phyloP scores from a whole-genome alignment of 2,797 vertebrate species.

The Hemibagrus guttatus region DNA sequence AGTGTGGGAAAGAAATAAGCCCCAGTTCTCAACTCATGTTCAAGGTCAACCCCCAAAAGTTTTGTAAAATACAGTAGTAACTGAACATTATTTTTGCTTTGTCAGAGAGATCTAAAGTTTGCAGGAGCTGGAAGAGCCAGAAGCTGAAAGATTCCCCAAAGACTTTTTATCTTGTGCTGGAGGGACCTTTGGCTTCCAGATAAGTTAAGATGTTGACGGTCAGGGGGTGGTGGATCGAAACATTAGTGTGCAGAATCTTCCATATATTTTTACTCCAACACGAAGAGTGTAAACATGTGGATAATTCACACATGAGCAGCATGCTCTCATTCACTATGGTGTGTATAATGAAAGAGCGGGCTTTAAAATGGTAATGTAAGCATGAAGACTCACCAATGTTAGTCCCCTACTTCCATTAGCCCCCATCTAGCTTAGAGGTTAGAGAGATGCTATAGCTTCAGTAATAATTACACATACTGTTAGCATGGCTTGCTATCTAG shows the following conservation, averaged over 20 bases:
- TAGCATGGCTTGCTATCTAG: conserved; percentile 57
- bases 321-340: conserved; percentile 24
- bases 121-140: background rate
- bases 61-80: background rate
- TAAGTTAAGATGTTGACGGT: background rate
- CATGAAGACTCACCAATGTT: conserved; percentile 61
- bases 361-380: conserved; percentile 71
- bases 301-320: background rate
- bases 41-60: background rate
- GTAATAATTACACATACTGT: conserved; percentile 68
- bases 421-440: conserved; percentile 47
- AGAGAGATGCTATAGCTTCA: conserved; percentile 60
- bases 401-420: conserved; percentile 57
- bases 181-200: background rate
- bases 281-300: background rate
- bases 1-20: background rate
- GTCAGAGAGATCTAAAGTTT: background rate
- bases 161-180: background rate
- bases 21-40: background rate
- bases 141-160: background rate
- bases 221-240: background rate
- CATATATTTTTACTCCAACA: background rate
- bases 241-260: too few relatives aligned
- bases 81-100: background rate
- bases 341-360: conserved; percentile 31